Evolutionary conservation across 2,113 vertebrate species (phyloP).

Genomic region (Sphaerodactylus townsendi): DNA sequence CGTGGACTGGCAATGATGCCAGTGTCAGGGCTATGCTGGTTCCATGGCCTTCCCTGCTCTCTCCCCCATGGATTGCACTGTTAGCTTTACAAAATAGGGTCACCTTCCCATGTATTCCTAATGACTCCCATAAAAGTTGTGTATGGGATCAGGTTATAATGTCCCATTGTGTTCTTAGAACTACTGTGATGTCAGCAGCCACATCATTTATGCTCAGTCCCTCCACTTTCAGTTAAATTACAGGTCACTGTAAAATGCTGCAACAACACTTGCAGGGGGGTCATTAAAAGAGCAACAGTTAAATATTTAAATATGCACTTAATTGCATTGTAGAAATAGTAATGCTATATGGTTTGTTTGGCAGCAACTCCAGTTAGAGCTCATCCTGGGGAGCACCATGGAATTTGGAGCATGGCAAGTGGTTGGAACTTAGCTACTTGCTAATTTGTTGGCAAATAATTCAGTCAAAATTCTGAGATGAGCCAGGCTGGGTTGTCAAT

Average conservation of each 20-base stretch:
- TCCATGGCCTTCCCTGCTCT: too few species aligned
- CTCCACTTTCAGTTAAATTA: background rate
- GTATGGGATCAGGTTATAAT: background rate
- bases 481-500: too few species aligned
- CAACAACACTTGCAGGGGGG: background rate
- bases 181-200: background rate
- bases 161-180: background rate
- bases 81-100: too few species aligned
- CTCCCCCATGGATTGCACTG: too few species aligned
- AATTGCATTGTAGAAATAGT: background rate
- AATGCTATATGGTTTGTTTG: background rate
- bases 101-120: too few species aligned
- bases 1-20: too few species aligned
- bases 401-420: too few species aligned
- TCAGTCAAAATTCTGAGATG: too few species aligned
- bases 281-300: background rate
- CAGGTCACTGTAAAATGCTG: background rate
- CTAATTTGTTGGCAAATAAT: too few species aligned
- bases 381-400: background rate
- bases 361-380: background rate
- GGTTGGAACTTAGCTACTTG: too few species aligned
- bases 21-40: too few species aligned
- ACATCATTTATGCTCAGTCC: background rate
- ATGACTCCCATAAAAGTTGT: too few species aligned
- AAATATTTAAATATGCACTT: background rate